Evolutionary conservation across 2,113 vertebrate species (phyloP).

Genomic region (Hippocampus guttulatus): DNA sequence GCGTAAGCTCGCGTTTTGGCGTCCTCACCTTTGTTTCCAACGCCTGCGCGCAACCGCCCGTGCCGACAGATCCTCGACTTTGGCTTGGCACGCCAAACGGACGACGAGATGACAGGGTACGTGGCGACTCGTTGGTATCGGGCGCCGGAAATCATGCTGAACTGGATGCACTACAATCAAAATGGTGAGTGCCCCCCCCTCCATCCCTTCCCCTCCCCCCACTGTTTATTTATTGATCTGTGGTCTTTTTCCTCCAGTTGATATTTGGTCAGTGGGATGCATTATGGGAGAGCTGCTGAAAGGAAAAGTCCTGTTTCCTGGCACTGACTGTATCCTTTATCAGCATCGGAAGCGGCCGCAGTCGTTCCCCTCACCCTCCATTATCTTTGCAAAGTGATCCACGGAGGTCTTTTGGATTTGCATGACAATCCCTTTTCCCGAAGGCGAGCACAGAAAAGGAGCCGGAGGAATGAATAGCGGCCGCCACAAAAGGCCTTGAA

Average conservation of each 20-base stretch:
- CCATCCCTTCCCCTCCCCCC: not conserved
- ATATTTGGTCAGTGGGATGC: slow-evolving; percentile 98
- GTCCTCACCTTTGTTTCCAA: not conserved
- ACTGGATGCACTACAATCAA: slow-evolving; percentile 99
- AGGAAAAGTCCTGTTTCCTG: slow-evolving; percentile 94
- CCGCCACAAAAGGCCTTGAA: slow-evolving; percentile 23
- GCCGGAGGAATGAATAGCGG: slow-evolving; percentile 23
- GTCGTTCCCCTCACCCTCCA: slow-evolving; percentile 4
- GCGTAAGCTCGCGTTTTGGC: not conserved
- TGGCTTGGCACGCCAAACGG: slow-evolving; percentile 90
- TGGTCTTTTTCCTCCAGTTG: slow-evolving; percentile 76
- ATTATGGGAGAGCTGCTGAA: slow-evolving; percentile 98
- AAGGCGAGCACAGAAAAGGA: slow-evolving; percentile 1
- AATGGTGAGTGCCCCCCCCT: slow-evolving; percentile 74
- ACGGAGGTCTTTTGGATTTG: slow-evolving; percentile 29
- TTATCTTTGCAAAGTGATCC: slow-evolving; percentile 15
- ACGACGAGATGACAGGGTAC: slow-evolving; percentile 97
- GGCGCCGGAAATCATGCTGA: slow-evolving; percentile 97
- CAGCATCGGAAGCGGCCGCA: not conserved
- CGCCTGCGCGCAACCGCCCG: not conserved
- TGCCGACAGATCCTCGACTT: slow-evolving; percentile 88
- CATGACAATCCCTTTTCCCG: slow-evolving; percentile 42
- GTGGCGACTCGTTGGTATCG: slow-evolving; percentile 97
- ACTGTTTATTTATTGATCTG: not conserved
- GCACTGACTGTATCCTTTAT: slow-evolving; percentile 96